Evolutionary conservation across 2,888 invertebrate species (phyloP).

Genomic region (Adela reaumurella): DNA sequence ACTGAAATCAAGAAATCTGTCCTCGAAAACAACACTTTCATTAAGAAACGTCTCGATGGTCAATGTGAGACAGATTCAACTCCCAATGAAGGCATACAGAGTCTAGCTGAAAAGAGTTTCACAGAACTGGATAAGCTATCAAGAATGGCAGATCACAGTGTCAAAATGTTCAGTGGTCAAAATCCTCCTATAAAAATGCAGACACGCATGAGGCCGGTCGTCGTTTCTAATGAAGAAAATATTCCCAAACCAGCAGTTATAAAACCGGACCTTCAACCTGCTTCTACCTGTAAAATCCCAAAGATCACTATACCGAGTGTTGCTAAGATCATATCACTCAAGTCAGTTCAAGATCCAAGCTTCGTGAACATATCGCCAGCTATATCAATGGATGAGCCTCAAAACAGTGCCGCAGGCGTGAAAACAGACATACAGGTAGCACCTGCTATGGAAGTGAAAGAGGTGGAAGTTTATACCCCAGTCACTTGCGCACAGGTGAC

Average conservation of each 20-base stretch:
- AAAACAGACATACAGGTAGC: constrained; percentile 18
- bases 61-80: constrained; percentile 17
- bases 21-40: constrained; percentile 42
- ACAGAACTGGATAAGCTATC: constrained; percentile 41
- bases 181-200: not conserved
- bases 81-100: constrained; percentile 19
- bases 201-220: not conserved
- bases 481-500: no score
- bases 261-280: not conserved
- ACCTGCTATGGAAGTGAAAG: constrained; percentile 10
- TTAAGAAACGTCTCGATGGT: constrained; percentile 37
- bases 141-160: constrained; percentile 44
- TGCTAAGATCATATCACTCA: constrained; percentile 38
- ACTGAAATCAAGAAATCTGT: constrained; percentile 43
- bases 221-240: not conserved
- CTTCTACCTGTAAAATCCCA: constrained; percentile 10
- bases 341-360: constrained; percentile 22
- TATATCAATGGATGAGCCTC: constrained; percentile 44
- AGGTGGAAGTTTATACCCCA: not conserved
- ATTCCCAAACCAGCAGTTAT: not conserved
- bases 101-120: constrained; percentile 44
- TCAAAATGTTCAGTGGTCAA: constrained; percentile 33
- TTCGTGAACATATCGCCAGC: constrained; percentile 24
- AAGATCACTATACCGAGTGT: constrained; percentile 40
- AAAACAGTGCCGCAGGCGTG: constrained; percentile 29